Base-by-base conservation (phyloP, 2,888 invertebrate species). In the Diachrysia chrysitis region DNA sequence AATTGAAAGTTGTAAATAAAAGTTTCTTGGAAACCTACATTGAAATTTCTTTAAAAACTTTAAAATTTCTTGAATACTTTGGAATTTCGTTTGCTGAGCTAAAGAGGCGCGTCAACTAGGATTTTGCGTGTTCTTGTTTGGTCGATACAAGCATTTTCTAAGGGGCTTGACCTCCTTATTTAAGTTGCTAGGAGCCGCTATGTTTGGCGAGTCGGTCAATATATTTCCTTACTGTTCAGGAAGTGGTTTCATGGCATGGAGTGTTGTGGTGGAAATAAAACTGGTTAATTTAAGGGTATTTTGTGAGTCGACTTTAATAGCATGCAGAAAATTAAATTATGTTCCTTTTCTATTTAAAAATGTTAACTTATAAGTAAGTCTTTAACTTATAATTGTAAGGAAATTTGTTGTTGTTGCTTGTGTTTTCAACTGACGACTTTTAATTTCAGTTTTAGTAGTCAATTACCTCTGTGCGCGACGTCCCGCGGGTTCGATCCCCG, bases 101-200 rank as follows among this genome's bases (percentile, higher is more conserved):
- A 60, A 65, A 10, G 29, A 54, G 35, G 53, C 23, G 9, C n/a
- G 0, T 10, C 23, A 53, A 59, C 56, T 64, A 61, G 32, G 46
- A 71, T 68, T 65, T 71, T 19, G 51, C 61, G 74, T 68, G 78
- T 55, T 48, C 60, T 66, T 35, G 58, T 63, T 71, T 63, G 55
- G 58, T 79, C 73, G 73, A 71, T 76, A 73, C 59, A 25, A 42
- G 56, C 66, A 57, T 37, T 64, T 66, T 23, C 29, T 55, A 53
- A 73, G 74, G 58, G 51, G 65, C 58, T 74, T 74, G 74, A 71
- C 78, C 78, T 68, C 71, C 21, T 74, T 78, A 53, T 29, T 6
- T 51, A 23, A 64, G 42, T 57, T 59, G 37, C 63, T 78, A 37
- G 17, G 25, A 65, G 63, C 53, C 53, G 58, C 53, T 65, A 9